Conservation (phyloP, 2,113 vertebrate species). For the Psittacus erithacus region DNA sequence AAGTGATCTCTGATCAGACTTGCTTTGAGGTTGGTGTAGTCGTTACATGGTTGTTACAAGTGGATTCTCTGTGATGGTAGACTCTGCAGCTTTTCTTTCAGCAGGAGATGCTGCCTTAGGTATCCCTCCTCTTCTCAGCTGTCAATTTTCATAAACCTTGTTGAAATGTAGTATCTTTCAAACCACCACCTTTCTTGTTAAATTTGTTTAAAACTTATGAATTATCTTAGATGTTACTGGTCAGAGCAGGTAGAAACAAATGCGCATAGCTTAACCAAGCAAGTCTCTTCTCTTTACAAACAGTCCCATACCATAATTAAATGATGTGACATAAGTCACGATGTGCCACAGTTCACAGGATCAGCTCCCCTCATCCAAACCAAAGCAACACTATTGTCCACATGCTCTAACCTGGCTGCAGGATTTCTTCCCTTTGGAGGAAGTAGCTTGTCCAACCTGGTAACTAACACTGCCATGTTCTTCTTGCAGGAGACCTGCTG, state of each 20-base stretch:
- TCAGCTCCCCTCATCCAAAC: background rate
- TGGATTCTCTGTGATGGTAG: background rate
- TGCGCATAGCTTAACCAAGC: background rate
- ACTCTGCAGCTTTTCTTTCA: background rate
- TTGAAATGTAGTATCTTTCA: background rate
- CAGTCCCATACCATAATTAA: background rate
- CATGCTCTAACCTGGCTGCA: background rate
- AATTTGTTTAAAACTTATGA: background rate
- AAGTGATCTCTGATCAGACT: background rate
- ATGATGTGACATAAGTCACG: rapidly evolving
- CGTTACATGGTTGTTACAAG: rapidly evolving
- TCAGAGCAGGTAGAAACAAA: background rate
- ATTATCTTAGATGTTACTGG: background rate
- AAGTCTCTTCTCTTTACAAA: background rate
- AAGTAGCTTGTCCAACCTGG: background rate
- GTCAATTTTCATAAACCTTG: background rate
- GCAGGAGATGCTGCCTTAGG: background rate
- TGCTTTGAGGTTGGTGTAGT: background rate
- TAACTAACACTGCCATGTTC: background rate
- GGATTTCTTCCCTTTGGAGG: background rate
- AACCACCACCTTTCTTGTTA: background rate
- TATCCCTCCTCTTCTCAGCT: background rate
- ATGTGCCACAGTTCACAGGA: background rate
- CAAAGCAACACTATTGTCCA: background rate
- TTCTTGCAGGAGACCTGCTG: slow-evolving; percentile 51